These are phyloP conservation scores for Ypsolopha scabrella DNA, from an alignment of 2,888 invertebrate genomes.

Conservation along the genomic window DNA sequence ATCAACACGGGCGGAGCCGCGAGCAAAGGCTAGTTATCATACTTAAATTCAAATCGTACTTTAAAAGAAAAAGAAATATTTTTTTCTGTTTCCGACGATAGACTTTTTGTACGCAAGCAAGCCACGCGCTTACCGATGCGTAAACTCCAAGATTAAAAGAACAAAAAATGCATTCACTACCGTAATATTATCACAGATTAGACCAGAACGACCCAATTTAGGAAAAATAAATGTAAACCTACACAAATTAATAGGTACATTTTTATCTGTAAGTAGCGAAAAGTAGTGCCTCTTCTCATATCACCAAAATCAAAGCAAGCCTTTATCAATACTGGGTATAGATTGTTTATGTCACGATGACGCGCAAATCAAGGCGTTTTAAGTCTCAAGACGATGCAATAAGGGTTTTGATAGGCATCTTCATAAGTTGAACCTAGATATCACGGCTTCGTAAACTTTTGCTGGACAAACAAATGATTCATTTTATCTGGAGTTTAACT, in stretches of 20 bases:
- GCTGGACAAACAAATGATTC: too few relatives aligned
- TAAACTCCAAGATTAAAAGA: background rate
- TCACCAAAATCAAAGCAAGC: background rate
- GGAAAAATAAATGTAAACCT: background rate
- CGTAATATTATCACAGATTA: background rate
- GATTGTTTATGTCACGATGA: too few relatives aligned
- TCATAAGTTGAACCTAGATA: too few relatives aligned
- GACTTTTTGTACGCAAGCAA: background rate
- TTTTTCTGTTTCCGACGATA: too few relatives aligned
- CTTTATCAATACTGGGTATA: background rate
- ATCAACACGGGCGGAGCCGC: too few relatives aligned
- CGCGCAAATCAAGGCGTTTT: too few relatives aligned
- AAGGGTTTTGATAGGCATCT: too few relatives aligned
- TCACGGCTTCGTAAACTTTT: too few relatives aligned
- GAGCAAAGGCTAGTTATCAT: too few relatives aligned
- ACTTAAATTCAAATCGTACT: background rate
- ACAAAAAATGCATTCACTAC: background rate
- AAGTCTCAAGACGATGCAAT: too few relatives aligned
- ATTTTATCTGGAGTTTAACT: too few relatives aligned
- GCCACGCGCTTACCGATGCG: background rate
- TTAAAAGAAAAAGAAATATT: background rate
- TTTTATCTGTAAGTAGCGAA: background rate
- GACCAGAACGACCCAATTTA: background rate
- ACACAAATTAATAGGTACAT: background rate
- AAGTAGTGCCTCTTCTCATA: background rate